Base-by-base conservation (phyloP, 2,113 vertebrate species). In the Lepisosteus osseus region DNA sequence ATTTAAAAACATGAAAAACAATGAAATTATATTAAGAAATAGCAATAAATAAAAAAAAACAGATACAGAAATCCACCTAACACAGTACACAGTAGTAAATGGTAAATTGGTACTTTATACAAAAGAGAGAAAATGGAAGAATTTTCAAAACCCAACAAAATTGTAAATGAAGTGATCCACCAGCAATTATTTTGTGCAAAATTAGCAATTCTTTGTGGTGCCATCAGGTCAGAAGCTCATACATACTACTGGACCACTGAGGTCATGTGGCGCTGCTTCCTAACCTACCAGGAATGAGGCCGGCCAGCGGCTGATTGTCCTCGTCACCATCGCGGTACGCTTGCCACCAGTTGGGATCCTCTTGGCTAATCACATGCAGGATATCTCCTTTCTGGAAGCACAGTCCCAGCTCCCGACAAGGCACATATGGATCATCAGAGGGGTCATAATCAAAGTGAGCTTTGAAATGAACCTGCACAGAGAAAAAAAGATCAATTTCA, bases 261-360 rank as follows among this genome's bases (percentile, higher is more conserved):
- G 29, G 29, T 29, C 29, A 2, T 29, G 29, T 1, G 1, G 29
- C 29, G 29, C 29, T 29, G 29, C 29, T 29, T 29, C 56, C 55
- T 61, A 59, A 68, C 72, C 75, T 84, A 99, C 97, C 96, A 88
- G 96, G 97, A 74, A 99, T 85, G n/a, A 99, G 95, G 54, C 97
- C 97, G 71, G 97, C 97, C 55, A 99, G 80, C 9, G 94, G 95
- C 63, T 98, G 95, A 74, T 95, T 98, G 80, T 99, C 95, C 86
- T 98, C 95, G 13, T 98, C 95, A 41, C 95, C 96, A 61, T 99
- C 97, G 83, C 95, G 86, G 87, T 98, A 98, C 74, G 96, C 96
- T 84, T 99, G 97, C 97, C 96, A 99, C 97, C 97, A 99, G 84
- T 94, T 96, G 76, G 96, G 94, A 84, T 99, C 97, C 67, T 97